Percentiles rank a stretch among this genome's conserved stretches.
phyloP scores from a whole-genome alignment of 1,140 invertebrate genomes.

The Chrysomallon squamiferum region DNA sequence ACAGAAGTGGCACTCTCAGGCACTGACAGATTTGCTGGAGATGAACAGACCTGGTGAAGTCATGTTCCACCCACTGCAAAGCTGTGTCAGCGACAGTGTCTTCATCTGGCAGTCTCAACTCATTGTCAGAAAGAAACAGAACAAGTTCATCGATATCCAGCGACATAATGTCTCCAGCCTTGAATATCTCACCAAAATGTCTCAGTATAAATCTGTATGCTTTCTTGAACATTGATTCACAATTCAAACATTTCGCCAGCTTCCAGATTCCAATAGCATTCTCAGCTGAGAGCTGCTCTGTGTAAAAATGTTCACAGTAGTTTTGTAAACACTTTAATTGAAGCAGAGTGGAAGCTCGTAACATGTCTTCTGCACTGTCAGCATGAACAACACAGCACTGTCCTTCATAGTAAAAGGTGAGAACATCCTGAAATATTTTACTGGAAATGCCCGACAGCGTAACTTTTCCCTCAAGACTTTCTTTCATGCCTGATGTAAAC shows the following conservation, averaged over 20 bases:
- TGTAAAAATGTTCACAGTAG: slow-evolving; percentile 37
- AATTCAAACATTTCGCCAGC: slow-evolving; percentile 30
- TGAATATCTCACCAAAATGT: slow-evolving; percentile 23
- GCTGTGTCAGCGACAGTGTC: slow-evolving; percentile 34
- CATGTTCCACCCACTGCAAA: slow-evolving; percentile 32
- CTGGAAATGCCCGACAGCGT: slow-evolving; percentile 3
- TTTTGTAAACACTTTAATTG: slow-evolving; percentile 37
- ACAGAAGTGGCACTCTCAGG: slow-evolving; percentile 28
- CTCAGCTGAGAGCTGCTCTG: slow-evolving; percentile 25
- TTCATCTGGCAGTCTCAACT: slow-evolving; percentile 30
- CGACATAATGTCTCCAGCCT: slow-evolving; percentile 31
- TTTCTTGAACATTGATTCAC: slow-evolving; percentile 20
- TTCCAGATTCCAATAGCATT: slow-evolving; percentile 40
- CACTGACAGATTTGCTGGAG: slow-evolving; percentile 24
- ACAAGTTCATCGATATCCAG: slow-evolving; percentile 28
- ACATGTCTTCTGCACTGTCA: slow-evolving; percentile 36
- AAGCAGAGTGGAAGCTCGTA: slow-evolving; percentile 34
- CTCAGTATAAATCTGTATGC: slow-evolving; percentile 28
- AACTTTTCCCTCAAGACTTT: slow-evolving; percentile 61
- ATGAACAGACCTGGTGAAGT: slow-evolving; percentile 23
- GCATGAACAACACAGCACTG: slow-evolving; percentile 26
- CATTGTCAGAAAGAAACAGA: slow-evolving; percentile 31
- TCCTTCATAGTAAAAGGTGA: slow-evolving; percentile 38
- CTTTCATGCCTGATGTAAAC: slow-evolving; percentile 84
- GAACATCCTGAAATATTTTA: slow-evolving; percentile 27